These are phyloP conservation scores for Saiga tatarica DNA, from an alignment of 2,113 vertebrate species.

Conservation along the genomic window DNA sequence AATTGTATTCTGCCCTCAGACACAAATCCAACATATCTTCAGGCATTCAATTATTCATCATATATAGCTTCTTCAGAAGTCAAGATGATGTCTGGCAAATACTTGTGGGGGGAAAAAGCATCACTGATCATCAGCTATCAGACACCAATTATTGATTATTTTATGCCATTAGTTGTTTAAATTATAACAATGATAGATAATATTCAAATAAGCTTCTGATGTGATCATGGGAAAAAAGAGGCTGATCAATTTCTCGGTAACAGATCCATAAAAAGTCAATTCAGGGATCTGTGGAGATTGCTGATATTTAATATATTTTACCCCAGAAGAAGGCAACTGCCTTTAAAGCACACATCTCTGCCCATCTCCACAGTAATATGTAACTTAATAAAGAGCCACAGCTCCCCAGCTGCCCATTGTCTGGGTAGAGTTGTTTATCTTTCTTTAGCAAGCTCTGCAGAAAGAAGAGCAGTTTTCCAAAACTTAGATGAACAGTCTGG, in stretches of 20 bases:
- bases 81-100: neutral
- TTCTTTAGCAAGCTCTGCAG: conserved; percentile 74
- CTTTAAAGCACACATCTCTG: neutral
- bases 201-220: neutral
- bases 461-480: conserved; percentile 74
- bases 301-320: conserved; percentile 10
- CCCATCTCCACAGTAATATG: neutral
- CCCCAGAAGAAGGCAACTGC: neutral
- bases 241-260: conserved; percentile 19
- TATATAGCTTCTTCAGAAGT: conserved; percentile 11
- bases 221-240: neutral
- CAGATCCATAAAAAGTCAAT: conserved; percentile 8
- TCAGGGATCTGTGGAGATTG: neutral
- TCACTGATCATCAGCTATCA: neutral
- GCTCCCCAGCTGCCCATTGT: conserved; percentile 50
- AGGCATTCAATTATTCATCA: conserved; percentile 37
- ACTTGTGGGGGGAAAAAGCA: neutral
- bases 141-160: neutral
- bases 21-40: conserved; percentile 36
- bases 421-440: conserved; percentile 65
- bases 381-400: conserved; percentile 37
- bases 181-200: conserved; percentile 11
- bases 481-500: conserved; percentile 75
- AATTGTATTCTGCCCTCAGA: neutral
- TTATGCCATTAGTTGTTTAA: conserved; percentile 19